phyloP scores from a whole-genome alignment of 2,888 invertebrate species.

The Iphiclides podalirius region DNA sequence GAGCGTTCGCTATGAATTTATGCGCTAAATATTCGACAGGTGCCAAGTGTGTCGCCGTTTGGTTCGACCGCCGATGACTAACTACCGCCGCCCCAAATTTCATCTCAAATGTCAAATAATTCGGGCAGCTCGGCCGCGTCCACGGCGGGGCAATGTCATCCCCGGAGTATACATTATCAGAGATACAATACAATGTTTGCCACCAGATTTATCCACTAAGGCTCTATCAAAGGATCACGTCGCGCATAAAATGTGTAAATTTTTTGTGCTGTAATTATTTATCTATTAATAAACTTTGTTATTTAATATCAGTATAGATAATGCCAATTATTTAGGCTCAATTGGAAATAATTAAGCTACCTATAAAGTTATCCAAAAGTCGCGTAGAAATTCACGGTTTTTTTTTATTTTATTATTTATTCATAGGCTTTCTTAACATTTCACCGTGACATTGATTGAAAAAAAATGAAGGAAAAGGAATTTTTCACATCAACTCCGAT shows the following conservation, averaged over 20 bases:
- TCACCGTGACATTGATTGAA: neutral
- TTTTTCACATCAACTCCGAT: neutral
- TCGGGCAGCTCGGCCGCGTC: constrained; percentile 64
- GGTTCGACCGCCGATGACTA: constrained; percentile 77
- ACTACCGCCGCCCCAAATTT: constrained; percentile 73
- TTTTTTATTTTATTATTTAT: neutral
- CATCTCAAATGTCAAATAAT: constrained; percentile 79
- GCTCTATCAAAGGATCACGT: too few species aligned
- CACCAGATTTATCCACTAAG: too few species aligned
- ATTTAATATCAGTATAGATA: too few species aligned
- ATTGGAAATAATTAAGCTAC: too few species aligned
- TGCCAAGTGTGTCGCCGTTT: constrained; percentile 80
- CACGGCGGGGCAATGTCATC: constrained; percentile 31
- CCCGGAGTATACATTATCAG: constrained; percentile 10
- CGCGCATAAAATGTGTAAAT: too few species aligned
- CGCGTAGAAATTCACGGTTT: too few species aligned
- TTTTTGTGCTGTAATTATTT: too few species aligned
- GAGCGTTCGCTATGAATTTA: constrained; percentile 77
- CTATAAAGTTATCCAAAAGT: too few species aligned
- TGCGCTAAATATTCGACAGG: constrained; percentile 79
- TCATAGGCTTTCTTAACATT: neutral
- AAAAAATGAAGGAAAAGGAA: neutral
- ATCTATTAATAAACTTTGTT: too few species aligned
- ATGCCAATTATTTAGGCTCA: too few species aligned
- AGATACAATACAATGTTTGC: too few species aligned